These are phyloP conservation scores for Pachyrhynchus sulphureomaculatus DNA, from an alignment of 1,140 invertebrate genomes.

Conservation along the genomic window DNA sequence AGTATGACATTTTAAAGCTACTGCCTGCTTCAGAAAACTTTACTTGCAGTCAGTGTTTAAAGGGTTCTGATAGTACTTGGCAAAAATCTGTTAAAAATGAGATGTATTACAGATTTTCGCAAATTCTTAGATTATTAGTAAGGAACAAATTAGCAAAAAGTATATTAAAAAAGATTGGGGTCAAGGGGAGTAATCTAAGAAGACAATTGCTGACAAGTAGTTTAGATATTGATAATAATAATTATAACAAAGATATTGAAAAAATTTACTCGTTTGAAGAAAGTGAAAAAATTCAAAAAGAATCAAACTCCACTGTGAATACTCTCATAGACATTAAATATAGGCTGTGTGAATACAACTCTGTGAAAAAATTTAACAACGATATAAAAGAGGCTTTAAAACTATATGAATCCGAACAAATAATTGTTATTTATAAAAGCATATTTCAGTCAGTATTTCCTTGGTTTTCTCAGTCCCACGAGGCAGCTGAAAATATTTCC, in stretches of 20 bases:
- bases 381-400: constrained; percentile 76
- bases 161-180: constrained; percentile 61
- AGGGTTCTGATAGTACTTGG: constrained; percentile 43
- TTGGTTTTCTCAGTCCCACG: constrained; percentile 61
- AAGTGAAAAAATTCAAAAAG: constrained; percentile 28
- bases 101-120: constrained; percentile 64
- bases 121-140: constrained; percentile 60
- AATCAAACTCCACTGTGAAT: constrained; percentile 5
- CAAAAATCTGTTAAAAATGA: constrained; percentile 65
- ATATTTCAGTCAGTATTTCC: constrained; percentile 77
- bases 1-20: constrained; percentile 85
- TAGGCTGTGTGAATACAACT: constrained; percentile 72
- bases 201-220: constrained; percentile 5
- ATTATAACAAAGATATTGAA: constrained; percentile 32
- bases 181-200: constrained; percentile 6
- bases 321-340: constrained; percentile 57
- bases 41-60: constrained; percentile 76
- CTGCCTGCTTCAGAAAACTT: constrained; percentile 88
- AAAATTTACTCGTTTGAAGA: constrained; percentile 33
- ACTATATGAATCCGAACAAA: constrained; percentile 63
- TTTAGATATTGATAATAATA: constrained; percentile 36
- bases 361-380: constrained; percentile 75
- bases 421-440: constrained; percentile 70
- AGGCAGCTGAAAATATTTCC: constrained; percentile 11
- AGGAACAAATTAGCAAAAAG: constrained; percentile 76